These are phyloP conservation scores for Trisateles emortualis DNA, from an alignment of 2,888 invertebrate species.

Conservation along the genomic window DNA sequence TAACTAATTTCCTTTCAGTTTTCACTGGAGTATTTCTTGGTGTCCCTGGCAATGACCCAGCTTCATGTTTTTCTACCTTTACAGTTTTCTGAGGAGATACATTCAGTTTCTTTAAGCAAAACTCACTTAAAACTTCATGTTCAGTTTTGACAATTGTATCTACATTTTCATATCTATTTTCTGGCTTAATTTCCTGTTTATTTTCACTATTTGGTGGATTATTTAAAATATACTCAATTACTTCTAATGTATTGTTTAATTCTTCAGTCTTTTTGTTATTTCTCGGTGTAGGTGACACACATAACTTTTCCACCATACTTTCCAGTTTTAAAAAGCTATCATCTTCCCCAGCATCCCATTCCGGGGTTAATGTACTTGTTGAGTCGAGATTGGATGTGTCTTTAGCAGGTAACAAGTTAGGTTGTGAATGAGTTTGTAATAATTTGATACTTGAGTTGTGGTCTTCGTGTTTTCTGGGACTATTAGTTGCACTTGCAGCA, in stretches of 20 bases:
- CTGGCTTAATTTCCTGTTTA: slow-evolving; percentile 15
- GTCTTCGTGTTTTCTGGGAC: slow-evolving; percentile 40
- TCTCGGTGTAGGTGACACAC: slow-evolving; percentile 47
- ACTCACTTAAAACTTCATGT: slow-evolving; percentile 4
- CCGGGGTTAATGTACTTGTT: slow-evolving; percentile 31
- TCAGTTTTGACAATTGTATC: slow-evolving; percentile 12
- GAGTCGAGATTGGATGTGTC: slow-evolving; percentile 17
- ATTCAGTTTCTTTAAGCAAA: slow-evolving; percentile 9
- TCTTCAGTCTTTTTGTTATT: slow-evolving; percentile 43
- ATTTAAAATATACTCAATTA: slow-evolving; percentile 66
- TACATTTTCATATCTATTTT: slow-evolving; percentile 6
- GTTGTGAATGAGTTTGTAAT: slow-evolving; percentile 71
- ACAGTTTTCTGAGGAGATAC: slow-evolving; percentile 18
- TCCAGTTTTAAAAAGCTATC: slow-evolving; percentile 70
- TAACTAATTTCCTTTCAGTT: slow-evolving; percentile 22
- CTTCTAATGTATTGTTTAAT: slow-evolving; percentile 68
- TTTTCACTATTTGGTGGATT: slow-evolving; percentile 50
- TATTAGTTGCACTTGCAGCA: slow-evolving; percentile 30
- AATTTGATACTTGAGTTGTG: slow-evolving; percentile 60
- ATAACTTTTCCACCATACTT: slow-evolving; percentile 59
- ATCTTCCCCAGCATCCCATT: slow-evolving; percentile 52
- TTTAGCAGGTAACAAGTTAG: slow-evolving; percentile 53
- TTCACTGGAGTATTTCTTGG: slow-evolving; percentile 51
- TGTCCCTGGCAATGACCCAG: slow-evolving; percentile 1
- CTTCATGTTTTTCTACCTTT: slow-evolving; percentile 4